Evolutionary conservation across 2,888 invertebrate genomes (phyloP).

Genomic region (Amblyjoppa fuscipennis): DNA sequence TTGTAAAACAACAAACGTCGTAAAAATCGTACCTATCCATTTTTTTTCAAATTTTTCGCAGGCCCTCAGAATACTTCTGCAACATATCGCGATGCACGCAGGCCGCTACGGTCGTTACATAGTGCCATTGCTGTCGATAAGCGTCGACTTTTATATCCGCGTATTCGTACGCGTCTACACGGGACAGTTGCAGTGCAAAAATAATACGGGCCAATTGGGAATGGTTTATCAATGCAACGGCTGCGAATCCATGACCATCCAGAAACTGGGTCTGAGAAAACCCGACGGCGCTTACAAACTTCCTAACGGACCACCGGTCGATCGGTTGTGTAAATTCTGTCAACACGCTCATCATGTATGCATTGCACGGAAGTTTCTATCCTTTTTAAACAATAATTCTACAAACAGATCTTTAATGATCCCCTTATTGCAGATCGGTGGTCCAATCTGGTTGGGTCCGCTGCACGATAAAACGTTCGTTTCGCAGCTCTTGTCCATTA

Average conservation of each 20-base stretch:
- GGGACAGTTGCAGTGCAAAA: slow-evolving; percentile 94
- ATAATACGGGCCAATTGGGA: slow-evolving; percentile 94
- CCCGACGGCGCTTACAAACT: slow-evolving; percentile 88
- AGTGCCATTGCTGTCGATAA: slow-evolving; percentile 95
- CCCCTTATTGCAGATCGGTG: slow-evolving; percentile 89
- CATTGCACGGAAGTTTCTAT: background rate
- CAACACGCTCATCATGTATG: slow-evolving; percentile 91
- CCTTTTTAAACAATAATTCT: background rate
- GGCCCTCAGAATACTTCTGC: slow-evolving; percentile 97
- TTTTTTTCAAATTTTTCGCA: slow-evolving; percentile 81
- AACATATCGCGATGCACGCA: slow-evolving; percentile 96
- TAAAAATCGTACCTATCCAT: background rate
- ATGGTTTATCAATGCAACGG: slow-evolving; percentile 96
- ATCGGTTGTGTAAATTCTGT: slow-evolving; percentile 91
- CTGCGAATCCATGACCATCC: slow-evolving; percentile 93
- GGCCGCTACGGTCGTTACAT: slow-evolving; percentile 97
- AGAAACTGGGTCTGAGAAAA: slow-evolving; percentile 90
- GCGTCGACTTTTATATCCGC: slow-evolving; percentile 98
- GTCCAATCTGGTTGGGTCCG: slow-evolving; percentile 97
- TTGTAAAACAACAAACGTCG: slow-evolving; percentile 3
- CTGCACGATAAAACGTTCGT: slow-evolving; percentile 94
- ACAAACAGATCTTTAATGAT: background rate
- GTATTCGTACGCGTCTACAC: slow-evolving; percentile 95
- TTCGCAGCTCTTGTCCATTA: slow-evolving; percentile 86
- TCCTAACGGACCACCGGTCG: slow-evolving; percentile 90